Evolutionary conservation across 2,888 invertebrate genomes (phyloP).

Genomic region (Agrochola circellaris): DNA sequence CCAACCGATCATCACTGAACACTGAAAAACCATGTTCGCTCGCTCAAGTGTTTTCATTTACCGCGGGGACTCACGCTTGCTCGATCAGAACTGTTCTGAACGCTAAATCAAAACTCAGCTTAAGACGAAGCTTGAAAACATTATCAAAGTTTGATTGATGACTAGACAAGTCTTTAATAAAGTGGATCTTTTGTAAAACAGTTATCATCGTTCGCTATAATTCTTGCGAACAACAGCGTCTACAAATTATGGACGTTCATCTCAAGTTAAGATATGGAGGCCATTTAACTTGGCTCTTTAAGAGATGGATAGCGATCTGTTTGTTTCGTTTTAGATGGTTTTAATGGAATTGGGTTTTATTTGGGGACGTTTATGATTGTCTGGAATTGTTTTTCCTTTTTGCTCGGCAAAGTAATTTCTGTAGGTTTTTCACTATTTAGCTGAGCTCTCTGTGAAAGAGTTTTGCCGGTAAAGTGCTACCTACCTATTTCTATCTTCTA

Average conservation of each 20-base stretch:
- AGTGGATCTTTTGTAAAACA: conserved; percentile 61
- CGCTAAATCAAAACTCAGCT: background rate
- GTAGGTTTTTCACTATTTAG: background rate
- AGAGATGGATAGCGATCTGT: conserved; percentile 51
- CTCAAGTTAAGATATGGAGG: conserved; percentile 38
- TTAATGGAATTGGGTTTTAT: conserved; percentile 35
- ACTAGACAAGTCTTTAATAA: conserved; percentile 53
- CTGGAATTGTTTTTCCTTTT: conserved; percentile 22
- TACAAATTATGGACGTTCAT: conserved; percentile 58
- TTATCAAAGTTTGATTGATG: conserved; percentile 61
- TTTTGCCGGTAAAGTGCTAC: background rate
- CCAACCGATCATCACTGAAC: background rate
- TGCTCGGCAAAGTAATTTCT: background rate
- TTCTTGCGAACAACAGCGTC: conserved; percentile 44
- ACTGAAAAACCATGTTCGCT: background rate
- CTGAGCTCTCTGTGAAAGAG: background rate
- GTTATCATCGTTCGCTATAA: conserved; percentile 42
- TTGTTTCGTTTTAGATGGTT: conserved; percentile 44
- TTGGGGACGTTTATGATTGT: conserved; percentile 27
- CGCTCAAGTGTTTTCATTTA: background rate
- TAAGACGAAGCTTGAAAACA: conserved; percentile 34
- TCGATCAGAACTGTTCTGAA: background rate
- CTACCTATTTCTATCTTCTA: background rate
- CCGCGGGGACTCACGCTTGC: background rate
- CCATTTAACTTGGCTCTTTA: conserved; percentile 53